Conservation (phyloP, 2,113 vertebrate species). For the Tragelaphus buxtoni region DNA sequence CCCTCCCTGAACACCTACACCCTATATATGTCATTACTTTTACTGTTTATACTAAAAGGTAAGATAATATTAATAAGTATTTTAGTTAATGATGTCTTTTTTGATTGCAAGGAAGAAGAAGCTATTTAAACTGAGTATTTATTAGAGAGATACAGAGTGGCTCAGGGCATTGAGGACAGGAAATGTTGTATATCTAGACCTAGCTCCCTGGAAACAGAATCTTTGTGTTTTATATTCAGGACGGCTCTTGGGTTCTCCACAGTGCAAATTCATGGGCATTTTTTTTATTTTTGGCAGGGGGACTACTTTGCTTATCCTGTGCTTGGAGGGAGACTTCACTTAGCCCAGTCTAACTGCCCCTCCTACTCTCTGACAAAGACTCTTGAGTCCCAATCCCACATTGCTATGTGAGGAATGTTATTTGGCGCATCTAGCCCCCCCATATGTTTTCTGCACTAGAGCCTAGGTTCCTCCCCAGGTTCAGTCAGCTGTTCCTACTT, state of each 20-base stretch:
- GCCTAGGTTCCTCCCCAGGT: neutral
- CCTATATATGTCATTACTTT: conserved; percentile 21
- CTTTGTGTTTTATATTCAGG: neutral
- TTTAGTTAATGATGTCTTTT: conserved; percentile 23
- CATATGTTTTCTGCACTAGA: neutral
- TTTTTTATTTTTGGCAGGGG: neutral
- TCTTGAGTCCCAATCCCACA: neutral
- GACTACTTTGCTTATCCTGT: neutral
- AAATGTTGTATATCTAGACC: neutral
- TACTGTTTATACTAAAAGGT: conserved; percentile 30
- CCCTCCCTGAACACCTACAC: neutral
- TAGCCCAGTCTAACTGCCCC: neutral
- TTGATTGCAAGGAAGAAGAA: conserved; percentile 40
- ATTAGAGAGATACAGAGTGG: conserved; percentile 5
- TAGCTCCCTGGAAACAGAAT: neutral
- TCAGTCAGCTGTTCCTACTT: neutral
- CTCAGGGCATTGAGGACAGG: neutral
- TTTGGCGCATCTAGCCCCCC: neutral
- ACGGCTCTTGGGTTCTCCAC: neutral
- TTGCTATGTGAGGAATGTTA: neutral
- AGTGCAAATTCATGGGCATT: neutral
- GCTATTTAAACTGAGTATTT: conserved; percentile 23
- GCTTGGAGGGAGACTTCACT: neutral
- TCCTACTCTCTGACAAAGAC: neutral
- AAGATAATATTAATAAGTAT: conserved; percentile 40